A percentile compares a stretch with the other conserved stretches of the same genome.
Evolutionary conservation across 2,113 vertebrate genomes (phyloP).

Genomic region (Castor canadensis): DNA sequence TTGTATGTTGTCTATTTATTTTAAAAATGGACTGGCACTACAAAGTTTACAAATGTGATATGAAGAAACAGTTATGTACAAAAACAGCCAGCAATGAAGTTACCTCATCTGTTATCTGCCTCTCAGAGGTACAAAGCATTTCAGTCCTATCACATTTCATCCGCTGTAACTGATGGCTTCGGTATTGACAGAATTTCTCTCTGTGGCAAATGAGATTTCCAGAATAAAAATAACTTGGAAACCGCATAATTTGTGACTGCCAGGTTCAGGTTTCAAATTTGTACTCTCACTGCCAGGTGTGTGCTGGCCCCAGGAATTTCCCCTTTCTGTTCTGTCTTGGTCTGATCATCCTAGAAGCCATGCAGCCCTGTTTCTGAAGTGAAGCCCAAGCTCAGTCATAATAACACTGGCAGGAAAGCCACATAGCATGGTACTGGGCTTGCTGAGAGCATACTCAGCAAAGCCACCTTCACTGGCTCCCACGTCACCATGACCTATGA

Average conservation of each 20-base stretch:
- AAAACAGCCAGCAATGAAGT: neutral
- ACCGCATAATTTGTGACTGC: neutral
- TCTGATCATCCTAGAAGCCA: neutral
- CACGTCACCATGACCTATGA: neutral
- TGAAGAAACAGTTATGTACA: neutral
- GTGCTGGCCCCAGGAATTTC: neutral
- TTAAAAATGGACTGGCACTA: neutral
- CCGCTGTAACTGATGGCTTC: neutral
- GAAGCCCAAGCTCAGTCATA: neutral
- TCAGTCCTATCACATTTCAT: neutral
- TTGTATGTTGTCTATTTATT: neutral
- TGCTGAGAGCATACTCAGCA: neutral
- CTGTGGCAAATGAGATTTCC: neutral
- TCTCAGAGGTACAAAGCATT: neutral
- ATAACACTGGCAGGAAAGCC: neutral
- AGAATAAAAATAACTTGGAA: neutral
- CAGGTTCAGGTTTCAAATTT: neutral
- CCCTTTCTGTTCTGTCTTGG: neutral
- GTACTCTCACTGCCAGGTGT: neutral
- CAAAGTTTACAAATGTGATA: neutral
- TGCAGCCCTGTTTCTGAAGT: neutral
- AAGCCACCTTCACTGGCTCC: neutral
- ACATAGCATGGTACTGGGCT: neutral
- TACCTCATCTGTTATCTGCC: neutral
- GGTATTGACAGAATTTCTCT: neutral